Evolutionary conservation across 1,140 invertebrate species (phyloP).

Genomic region (Triops longicaudatus): DNA sequence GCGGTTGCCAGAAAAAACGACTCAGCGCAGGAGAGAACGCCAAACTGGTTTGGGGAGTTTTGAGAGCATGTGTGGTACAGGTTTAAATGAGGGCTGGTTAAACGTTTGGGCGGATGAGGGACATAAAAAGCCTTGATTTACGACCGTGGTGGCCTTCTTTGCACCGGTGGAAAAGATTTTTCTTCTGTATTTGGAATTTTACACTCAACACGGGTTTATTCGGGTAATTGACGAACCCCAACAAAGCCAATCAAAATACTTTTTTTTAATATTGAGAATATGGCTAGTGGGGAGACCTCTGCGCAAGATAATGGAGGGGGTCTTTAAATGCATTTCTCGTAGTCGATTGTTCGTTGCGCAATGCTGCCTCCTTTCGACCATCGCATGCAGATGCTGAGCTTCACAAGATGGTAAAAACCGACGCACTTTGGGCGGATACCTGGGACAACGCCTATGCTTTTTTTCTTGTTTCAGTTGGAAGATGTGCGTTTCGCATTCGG

Average conservation of each 20-base stretch:
- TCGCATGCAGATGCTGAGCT: neutral
- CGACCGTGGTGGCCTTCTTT: neutral
- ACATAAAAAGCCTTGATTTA: constrained; percentile 15
- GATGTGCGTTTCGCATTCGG: neutral
- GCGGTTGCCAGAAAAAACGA: neutral
- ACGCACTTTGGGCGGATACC: constrained; percentile 1
- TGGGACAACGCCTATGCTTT: constrained; percentile 8
- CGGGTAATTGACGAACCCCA: neutral
- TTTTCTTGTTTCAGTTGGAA: neutral
- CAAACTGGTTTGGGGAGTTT: constrained; percentile 3
- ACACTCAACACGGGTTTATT: neutral
- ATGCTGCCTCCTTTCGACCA: neutral
- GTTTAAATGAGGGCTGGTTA: constrained; percentile 7
- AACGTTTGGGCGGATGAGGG: constrained; percentile 5
- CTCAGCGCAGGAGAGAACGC: neutral
- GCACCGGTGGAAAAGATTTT: neutral
- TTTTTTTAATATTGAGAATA: neutral
- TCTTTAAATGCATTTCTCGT: neutral
- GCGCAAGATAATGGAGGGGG: neutral
- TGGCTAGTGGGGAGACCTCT: neutral
- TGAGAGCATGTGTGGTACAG: constrained; percentile 2
- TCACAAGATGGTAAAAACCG: neutral
- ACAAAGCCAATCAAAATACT: neutral
- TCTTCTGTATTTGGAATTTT: no score
- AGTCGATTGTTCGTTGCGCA: neutral